Percentiles rank a stretch among this genome's conserved stretches.
Conservation (phyloP, 64 coral and sea anemone species). For the Stichodactyla mertensii region DNA sequence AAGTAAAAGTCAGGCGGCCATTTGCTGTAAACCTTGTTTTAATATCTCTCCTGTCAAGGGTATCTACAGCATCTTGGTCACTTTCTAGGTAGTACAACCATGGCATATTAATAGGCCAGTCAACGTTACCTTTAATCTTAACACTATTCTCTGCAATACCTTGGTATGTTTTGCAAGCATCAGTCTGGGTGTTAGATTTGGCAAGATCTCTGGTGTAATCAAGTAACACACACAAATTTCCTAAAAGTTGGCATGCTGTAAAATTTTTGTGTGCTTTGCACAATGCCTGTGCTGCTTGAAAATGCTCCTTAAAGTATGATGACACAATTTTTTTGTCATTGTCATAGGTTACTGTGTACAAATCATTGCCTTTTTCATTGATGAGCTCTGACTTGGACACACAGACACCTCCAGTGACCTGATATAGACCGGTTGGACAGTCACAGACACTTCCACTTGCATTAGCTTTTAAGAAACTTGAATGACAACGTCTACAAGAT, state of each 20-base stretch:
- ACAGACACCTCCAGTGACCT: slow-evolving; percentile 61
- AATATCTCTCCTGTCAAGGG: slow-evolving; percentile 66
- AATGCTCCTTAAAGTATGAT: slow-evolving; percentile 53
- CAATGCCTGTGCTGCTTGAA: slow-evolving; percentile 61
- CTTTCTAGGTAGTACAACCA: slow-evolving; percentile 76
- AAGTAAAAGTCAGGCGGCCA: slow-evolving; percentile 35
- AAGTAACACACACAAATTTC: slow-evolving; percentile 84
- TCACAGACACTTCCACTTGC: neutral
- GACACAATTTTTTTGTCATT: slow-evolving; percentile 45
- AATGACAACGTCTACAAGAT: slow-evolving; percentile 58
- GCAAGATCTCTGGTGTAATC: slow-evolving; percentile 49
- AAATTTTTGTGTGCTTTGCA: slow-evolving; percentile 64
- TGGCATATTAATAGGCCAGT: slow-evolving; percentile 86
- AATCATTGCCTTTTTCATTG: slow-evolving; percentile 20
- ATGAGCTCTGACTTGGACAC: slow-evolving; percentile 2
- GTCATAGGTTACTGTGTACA: slow-evolving; percentile 62
- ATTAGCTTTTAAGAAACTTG: slow-evolving; percentile 29
- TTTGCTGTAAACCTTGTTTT: slow-evolving; percentile 54
- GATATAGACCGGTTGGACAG: slow-evolving; percentile 23
- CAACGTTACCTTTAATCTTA: neutral
- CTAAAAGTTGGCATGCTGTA: slow-evolving; percentile 88
- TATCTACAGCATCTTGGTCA: slow-evolving; percentile 32
- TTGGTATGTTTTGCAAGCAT: slow-evolving; percentile 54
- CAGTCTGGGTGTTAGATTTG: slow-evolving; percentile 3
- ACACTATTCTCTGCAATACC: slow-evolving; percentile 25